Base-by-base conservation (phyloP, 2,888 invertebrate genomes). In the Seira ritae region DNA sequence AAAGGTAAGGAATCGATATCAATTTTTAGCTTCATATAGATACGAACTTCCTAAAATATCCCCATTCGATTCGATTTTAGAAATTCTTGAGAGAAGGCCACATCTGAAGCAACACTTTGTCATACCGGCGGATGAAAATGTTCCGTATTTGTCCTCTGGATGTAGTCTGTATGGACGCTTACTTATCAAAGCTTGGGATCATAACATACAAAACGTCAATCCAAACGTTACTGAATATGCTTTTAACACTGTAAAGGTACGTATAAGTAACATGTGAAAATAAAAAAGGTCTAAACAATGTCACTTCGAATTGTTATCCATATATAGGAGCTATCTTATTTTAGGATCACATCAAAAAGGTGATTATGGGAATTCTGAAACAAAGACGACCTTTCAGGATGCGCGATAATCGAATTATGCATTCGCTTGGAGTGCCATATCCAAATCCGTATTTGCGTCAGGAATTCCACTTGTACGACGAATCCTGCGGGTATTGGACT, bases 381-480 rank as follows among this genome's bases (percentile, higher is more conserved):
- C 87, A 87, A 76, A 24, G 84, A 55, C 80, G 82, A 10, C 69
- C 85, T 17, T 87, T 87, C 72, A 62, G 87, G 50, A 71, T 85
- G 76, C 70, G 84, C n/a, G 73, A 87, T 22, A 82, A 84, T 17
- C 67, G 77, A 0, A 69, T 80, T 19, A 8, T 82, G 24, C 85
- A 87, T 66, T 85, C 87, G 0, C 65, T 87, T 24, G 87, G 87
- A 15, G 76, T 84, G 22, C 85, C 87, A 0, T 84, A 85, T 71
- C 87, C 87, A 20, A 87, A 87, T 70, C 87, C 87, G 1, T 87
- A 87, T 42, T 75, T 87, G 17, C 77, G 81, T 3, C 85, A 87
- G 75, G 84, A 85, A 0, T 83, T 78, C 31, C 85, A 85, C 37
- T 10, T 85, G 17, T 85, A 84, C 20, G 85, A 85, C 46, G 83